These are phyloP conservation scores for Resseliella maxima DNA, from an alignment of 2,888 invertebrate genomes.

Conservation along the genomic window DNA sequence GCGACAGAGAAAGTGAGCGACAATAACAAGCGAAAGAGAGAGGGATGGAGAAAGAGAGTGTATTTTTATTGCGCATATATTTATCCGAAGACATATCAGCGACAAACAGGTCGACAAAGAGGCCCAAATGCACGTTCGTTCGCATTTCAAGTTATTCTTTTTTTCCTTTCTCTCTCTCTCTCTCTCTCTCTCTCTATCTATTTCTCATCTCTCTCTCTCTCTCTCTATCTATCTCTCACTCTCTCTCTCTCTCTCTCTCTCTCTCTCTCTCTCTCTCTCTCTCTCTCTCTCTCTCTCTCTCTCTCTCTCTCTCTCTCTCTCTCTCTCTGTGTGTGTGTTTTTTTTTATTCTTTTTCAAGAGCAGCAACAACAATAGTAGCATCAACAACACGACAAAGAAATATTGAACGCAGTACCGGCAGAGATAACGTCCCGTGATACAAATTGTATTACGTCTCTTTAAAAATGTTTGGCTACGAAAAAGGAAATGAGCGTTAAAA, in stretches of 20 bases:
- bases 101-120: conserved; percentile 37
- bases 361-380: no score
- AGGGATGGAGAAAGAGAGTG: not conserved
- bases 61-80: conserved; percentile 46
- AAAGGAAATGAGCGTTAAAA: not conserved
- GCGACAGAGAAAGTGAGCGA: not conserved
- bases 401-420: not conserved
- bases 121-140: conserved; percentile 28
- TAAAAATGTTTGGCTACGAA: not conserved
- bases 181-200: no score
- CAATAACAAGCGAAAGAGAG: not conserved
- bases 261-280: no score
- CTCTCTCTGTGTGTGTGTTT: not conserved
- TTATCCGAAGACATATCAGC: conserved; percentile 43
- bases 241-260: no score
- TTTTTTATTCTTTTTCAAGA: not conserved
- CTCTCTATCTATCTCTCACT: no score
- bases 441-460: conserved; percentile 34
- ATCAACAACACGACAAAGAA: not conserved
- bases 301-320: not conserved
- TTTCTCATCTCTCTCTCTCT: no score
- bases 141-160: not conserved
- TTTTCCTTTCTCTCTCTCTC: not conserved
- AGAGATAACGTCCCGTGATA: conserved; percentile 15
- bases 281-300: no score